These are phyloP conservation scores for Poecilus cupreus DNA, from an alignment of 2,888 invertebrate genomes.

Conservation along the genomic window DNA sequence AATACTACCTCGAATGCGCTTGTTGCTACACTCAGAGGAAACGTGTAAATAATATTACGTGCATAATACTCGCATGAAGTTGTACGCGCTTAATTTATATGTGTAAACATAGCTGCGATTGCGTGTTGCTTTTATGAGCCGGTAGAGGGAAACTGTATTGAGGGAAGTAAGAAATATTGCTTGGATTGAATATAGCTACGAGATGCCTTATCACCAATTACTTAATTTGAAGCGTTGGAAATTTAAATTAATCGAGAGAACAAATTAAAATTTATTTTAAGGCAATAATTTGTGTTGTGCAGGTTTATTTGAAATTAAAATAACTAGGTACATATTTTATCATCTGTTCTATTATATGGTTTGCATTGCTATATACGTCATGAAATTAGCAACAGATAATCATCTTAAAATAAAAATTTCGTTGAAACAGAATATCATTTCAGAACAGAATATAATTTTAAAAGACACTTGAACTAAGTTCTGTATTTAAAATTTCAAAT, in stretches of 20 bases:
- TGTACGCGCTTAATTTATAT: not conserved
- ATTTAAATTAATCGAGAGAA: not conserved
- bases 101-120: not conserved
- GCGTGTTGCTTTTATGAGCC: not conserved
- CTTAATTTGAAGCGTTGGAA: not conserved
- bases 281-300: not conserved
- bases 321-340: too few species aligned
- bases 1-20: not conserved
- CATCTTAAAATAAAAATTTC: too few species aligned
- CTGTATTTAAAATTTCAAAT: too few species aligned
- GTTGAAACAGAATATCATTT: too few species aligned
- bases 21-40: not conserved
- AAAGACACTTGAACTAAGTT: too few species aligned
- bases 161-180: not conserved
- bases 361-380: too few species aligned
- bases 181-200: not conserved
- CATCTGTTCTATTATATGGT: too few species aligned
- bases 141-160: not conserved
- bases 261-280: not conserved
- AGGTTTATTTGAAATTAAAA: too few species aligned
- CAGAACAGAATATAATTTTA: too few species aligned
- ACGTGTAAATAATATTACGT: not conserved
- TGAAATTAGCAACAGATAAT: too few species aligned
- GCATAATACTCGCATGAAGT: conserved; percentile 1
- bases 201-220: not conserved